Percentiles rank a stretch among this genome's conserved stretches.
Evolutionary conservation across 2,888 invertebrate species (phyloP).

Genomic region (Leistus spinibarbis): DNA sequence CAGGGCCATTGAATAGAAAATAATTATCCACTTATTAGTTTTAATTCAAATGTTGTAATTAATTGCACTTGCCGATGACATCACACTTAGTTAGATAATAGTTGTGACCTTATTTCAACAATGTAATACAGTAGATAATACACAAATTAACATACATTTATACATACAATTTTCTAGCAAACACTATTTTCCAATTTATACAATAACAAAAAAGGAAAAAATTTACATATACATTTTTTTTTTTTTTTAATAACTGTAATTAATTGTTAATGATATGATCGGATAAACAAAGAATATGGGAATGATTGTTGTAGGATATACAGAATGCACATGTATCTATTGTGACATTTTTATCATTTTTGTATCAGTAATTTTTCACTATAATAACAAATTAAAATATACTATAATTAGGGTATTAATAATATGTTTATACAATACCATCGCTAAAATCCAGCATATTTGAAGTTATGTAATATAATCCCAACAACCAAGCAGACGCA

Average conservation of each 20-base stretch:
- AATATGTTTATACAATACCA: neutral
- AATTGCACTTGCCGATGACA: conserved; percentile 17
- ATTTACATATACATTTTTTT: neutral
- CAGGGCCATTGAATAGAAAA: conserved; percentile 5
- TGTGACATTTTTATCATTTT: neutral
- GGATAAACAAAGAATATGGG: neutral
- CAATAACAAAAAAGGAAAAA: conserved; percentile 3
- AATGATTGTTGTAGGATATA: neutral
- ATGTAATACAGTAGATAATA: conserved; percentile 11
- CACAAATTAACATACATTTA: neutral
- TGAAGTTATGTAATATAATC: no score
- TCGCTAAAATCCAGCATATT: no score
- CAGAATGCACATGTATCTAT: neutral
- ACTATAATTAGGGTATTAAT: neutral
- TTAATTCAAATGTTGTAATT: conserved; percentile 21
- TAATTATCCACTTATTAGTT: conserved; percentile 17
- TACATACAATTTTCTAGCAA: neutral
- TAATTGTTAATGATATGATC: neutral
- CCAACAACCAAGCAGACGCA: neutral
- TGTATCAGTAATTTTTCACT: neutral
- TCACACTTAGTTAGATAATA: conserved; percentile 20
- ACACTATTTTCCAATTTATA: conserved; percentile 2
- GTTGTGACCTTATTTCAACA: conserved; percentile 23
- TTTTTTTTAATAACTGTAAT: neutral
- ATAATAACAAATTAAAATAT: neutral